A percentile compares a stretch with the other conserved stretches of the same genome.
phyloP scores from a whole-genome alignment of 2,113 vertebrate species.

The Salvelinus sp. region DNA sequence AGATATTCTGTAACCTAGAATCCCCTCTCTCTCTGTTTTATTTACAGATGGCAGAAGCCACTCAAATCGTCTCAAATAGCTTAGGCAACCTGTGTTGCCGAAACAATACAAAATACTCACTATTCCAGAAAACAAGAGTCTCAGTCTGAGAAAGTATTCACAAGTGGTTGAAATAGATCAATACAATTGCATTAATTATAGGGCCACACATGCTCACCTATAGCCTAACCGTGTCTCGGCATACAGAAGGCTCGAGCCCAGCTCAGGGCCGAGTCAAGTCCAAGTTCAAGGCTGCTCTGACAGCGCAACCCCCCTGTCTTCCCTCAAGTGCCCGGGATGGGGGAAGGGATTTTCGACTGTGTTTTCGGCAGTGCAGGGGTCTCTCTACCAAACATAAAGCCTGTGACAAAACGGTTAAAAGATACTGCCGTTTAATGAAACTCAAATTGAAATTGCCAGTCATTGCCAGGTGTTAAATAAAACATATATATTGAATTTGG shows the following conservation, averaged over 20 bases:
- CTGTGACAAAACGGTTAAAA: not conserved
- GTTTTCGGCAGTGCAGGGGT: not conserved
- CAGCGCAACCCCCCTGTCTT: conserved; percentile 21
- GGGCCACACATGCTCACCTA: not conserved
- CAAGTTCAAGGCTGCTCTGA: conserved; percentile 73
- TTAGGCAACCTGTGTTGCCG: too few species aligned
- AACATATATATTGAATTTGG: too few species aligned
- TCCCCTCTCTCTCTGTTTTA: too few species aligned
- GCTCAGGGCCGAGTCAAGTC: conserved; percentile 53
- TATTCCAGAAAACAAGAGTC: not conserved
- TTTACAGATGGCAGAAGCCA: too few species aligned
- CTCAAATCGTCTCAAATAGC: too few species aligned
- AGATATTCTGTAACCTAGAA: too few species aligned
- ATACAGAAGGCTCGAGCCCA: not conserved
- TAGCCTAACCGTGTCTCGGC: not conserved
- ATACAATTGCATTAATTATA: not conserved
- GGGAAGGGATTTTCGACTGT: not conserved
- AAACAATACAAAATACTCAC: too few species aligned
- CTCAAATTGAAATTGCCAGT: not conserved
- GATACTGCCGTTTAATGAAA: not conserved
- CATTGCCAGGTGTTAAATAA: too few species aligned
- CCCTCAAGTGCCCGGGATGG: conserved; percentile 17
- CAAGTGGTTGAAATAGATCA: not conserved
- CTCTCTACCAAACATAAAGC: not conserved
- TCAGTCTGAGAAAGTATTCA: not conserved